Conservation (phyloP, 1,140 invertebrate genomes). For the Drosophila trapezifrons region DNA sequence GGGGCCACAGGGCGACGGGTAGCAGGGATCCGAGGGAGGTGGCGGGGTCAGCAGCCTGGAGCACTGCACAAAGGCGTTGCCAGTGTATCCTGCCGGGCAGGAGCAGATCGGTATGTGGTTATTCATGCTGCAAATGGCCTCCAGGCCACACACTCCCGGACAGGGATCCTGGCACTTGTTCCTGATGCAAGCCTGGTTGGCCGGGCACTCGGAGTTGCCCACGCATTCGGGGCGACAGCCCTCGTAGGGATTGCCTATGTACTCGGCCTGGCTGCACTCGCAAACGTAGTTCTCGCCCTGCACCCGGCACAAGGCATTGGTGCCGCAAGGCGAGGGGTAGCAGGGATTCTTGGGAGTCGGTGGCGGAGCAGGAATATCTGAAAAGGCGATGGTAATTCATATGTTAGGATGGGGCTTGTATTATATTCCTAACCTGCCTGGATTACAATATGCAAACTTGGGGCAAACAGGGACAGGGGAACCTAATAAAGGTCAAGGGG, state of each 20-base stretch:
- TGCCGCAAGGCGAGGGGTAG: conserved; percentile 86
- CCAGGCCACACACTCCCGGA: conserved; percentile 86
- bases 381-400: conserved; percentile 71
- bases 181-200: conserved; percentile 85
- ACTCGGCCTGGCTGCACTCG: conserved; percentile 85
- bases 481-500: background rate
- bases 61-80: conserved; percentile 89
- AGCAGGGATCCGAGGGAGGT: conserved; percentile 87
- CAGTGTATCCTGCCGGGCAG: conserved; percentile 87
- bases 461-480: conserved; percentile 1
- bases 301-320: conserved; percentile 85
- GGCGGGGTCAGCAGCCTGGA: conserved; percentile 71
- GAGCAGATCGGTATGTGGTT: conserved; percentile 88
- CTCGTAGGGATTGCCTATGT: conserved; percentile 86
- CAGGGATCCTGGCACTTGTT: conserved; percentile 87
- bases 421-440: conserved; percentile 44
- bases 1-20: conserved; percentile 89
- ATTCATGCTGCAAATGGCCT: conserved; percentile 87
- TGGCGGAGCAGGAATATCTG: conserved; percentile 54
- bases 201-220: conserved; percentile 86
- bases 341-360: conserved; percentile 86
- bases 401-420: conserved; percentile 1
- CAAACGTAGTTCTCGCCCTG: conserved; percentile 84
- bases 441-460: conserved; percentile 85
- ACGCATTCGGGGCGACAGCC: conserved; percentile 87